phyloP scores from a whole-genome alignment of 2,113 vertebrate genomes.

The Phaethornis superciliosus region DNA sequence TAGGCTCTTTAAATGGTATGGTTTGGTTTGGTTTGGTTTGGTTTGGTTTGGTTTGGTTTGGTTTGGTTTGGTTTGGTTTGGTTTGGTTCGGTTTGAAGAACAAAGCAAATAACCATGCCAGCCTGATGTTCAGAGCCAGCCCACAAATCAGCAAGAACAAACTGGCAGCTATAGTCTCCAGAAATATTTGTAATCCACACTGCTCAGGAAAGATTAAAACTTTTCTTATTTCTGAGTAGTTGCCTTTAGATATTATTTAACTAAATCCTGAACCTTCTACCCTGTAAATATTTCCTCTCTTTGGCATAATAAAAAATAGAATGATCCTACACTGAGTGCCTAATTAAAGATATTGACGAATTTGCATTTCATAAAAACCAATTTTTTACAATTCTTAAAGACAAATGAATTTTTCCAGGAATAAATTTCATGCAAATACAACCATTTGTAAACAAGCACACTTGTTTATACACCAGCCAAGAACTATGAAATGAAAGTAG shows the following conservation, averaged over 20 bases:
- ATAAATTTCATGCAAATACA: neutral
- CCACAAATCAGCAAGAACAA: neutral
- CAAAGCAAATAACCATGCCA: neutral
- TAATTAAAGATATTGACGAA: neutral
- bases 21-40: neutral
- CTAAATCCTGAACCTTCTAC: neutral
- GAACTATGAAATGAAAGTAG: neutral
- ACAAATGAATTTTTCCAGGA: neutral
- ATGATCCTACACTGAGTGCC: neutral
- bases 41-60: no score
- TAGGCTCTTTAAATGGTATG: neutral
- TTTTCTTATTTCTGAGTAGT: neutral
- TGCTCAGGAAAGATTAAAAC: neutral
- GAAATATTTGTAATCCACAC: neutral
- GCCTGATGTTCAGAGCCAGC: neutral
- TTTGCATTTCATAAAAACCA: neutral
- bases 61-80: neutral
- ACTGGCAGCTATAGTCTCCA: neutral
- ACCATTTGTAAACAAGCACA: neutral
- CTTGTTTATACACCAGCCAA: neutral
- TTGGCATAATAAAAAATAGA: neutral
- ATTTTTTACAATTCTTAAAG: neutral
- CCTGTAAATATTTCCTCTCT: neutral
- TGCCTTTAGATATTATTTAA: neutral
- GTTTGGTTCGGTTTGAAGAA: neutral